Conservation (phyloP, 92 coral and sea anemone genomes). For the Parazoanthus swiftii region DNA sequence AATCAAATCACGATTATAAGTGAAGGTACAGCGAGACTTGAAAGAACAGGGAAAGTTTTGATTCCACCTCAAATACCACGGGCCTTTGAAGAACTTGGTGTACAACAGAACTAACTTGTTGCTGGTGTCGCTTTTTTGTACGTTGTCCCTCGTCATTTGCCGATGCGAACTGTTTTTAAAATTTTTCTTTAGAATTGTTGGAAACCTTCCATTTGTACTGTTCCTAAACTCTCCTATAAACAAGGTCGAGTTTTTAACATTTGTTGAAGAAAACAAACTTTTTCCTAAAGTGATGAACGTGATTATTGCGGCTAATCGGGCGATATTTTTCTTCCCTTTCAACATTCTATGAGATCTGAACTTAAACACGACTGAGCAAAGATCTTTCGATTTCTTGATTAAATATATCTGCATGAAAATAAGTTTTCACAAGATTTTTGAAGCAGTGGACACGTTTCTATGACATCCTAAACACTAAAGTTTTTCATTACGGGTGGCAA, state of each 20-base stretch:
- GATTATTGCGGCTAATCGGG: background rate
- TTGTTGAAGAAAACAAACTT: background rate
- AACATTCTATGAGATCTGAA: background rate
- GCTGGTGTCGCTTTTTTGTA: background rate
- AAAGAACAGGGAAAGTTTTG: constrained; percentile 44
- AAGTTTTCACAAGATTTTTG: background rate
- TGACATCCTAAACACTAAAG: background rate
- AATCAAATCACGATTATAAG: constrained; percentile 42
- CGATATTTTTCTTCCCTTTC: background rate
- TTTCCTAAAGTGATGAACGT: background rate
- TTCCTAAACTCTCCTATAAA: background rate
- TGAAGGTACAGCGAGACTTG: constrained; percentile 44
- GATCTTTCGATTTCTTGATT: background rate
- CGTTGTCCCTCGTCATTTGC: background rate
- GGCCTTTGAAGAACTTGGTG: constrained; percentile 52
- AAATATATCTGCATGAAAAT: background rate
- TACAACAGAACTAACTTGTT: constrained; percentile 44
- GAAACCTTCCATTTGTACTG: background rate
- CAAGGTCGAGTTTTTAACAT: background rate
- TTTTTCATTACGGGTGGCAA: too few relatives aligned
- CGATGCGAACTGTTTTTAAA: background rate
- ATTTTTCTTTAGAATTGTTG: constrained; percentile 33
- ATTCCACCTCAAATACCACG: constrained; percentile 65
- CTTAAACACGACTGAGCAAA: too few relatives aligned
- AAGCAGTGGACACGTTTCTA: background rate